Evolutionary conservation across 2,113 vertebrate species (phyloP).

Genomic region (Actinemys pallida): DNA sequence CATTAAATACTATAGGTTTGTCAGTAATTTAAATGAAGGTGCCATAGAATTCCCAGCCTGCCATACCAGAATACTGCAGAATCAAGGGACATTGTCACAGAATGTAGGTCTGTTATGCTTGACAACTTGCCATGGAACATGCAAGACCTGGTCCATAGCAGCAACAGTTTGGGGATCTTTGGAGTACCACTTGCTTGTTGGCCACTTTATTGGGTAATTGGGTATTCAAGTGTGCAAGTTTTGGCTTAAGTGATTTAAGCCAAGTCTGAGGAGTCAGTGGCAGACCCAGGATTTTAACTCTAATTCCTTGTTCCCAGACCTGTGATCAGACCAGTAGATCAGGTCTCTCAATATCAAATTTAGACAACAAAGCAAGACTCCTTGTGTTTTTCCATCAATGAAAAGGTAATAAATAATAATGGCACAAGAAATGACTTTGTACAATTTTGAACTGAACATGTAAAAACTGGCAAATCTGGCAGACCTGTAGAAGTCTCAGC

Average conservation of each 20-base stretch:
- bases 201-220: neutral
- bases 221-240: neutral
- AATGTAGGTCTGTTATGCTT: neutral
- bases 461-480: neutral
- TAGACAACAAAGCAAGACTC: fast-evolving
- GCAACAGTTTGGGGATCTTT: fast-evolving
- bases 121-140: neutral
- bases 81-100: neutral
- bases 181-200: neutral
- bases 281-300: neutral
- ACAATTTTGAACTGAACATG: neutral
- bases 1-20: neutral
- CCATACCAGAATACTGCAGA: neutral
- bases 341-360: neutral
- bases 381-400: neutral
- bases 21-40: neutral
- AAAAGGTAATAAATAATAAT: neutral
- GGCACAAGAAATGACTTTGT: neutral
- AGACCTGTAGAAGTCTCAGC: neutral
- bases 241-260: neutral
- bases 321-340: neutral
- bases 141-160: neutral
- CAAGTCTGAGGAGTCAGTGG: neutral
- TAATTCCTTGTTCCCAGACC: neutral
- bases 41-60: neutral